Evolutionary conservation across 2,888 invertebrate species (phyloP).

Genomic region (Macaria liturata): DNA sequence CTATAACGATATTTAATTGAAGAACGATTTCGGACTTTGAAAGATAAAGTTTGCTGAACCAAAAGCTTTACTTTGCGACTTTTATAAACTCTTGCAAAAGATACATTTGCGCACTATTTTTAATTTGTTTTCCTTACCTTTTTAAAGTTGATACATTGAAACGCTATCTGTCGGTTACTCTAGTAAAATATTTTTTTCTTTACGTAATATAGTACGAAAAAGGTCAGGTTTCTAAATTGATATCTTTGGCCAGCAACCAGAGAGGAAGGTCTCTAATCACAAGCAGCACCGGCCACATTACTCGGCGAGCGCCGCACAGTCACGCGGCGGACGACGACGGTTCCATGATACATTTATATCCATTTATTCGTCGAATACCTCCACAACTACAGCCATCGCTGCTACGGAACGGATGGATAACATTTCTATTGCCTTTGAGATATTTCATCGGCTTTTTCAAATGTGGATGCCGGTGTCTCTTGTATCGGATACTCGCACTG

Average conservation of each 20-base stretch:
- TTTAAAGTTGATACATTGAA: neutral
- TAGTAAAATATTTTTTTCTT: neutral
- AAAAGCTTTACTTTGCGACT: neutral
- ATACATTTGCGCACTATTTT: neutral
- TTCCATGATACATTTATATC: slow-evolving; percentile 56
- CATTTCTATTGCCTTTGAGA: slow-evolving; percentile 59
- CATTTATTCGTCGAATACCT: slow-evolving; percentile 56
- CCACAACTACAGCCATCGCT: slow-evolving; percentile 45
- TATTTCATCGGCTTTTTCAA: slow-evolving; percentile 63
- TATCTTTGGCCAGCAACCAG: neutral
- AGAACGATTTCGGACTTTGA: slow-evolving; percentile 12
- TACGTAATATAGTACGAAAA: too few relatives aligned
- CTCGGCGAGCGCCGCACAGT: slow-evolving; percentile 30
- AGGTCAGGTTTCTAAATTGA: neutral
- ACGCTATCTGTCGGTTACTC: neutral
- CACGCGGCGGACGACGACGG: slow-evolving; percentile 36
- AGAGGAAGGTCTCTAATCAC: slow-evolving; percentile 8
- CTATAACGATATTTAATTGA: slow-evolving; percentile 6
- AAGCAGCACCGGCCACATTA: slow-evolving; percentile 11
- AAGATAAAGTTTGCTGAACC: slow-evolving; percentile 6
- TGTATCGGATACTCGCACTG: slow-evolving; percentile 33
- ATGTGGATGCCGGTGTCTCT: slow-evolving; percentile 52
- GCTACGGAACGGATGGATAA: slow-evolving; percentile 50
- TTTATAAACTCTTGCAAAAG: slow-evolving; percentile 1
- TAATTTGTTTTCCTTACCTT: neutral